Conservation (phyloP, 1,140 invertebrate species). For the Holotrichia oblita region DNA sequence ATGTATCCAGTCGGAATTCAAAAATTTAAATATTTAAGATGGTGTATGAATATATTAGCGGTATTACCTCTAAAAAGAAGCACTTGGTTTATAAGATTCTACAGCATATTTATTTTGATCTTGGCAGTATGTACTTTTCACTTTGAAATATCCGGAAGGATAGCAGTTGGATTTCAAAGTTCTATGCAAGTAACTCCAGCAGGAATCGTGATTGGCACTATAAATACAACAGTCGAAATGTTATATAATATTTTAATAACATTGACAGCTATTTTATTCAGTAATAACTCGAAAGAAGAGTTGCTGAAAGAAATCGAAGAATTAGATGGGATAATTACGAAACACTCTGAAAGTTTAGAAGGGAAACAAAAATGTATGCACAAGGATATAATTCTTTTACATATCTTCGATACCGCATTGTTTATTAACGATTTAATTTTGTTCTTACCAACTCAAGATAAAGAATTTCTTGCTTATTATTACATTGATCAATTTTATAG, state of each 20-base stretch:
- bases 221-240: neutral
- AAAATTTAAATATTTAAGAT: neutral
- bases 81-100: neutral
- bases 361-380: neutral
- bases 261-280: neutral
- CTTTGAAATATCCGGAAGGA: neutral
- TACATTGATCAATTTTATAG: neutral
- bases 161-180: neutral
- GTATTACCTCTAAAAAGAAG: neutral
- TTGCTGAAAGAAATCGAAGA: neutral
- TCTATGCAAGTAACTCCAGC: neutral
- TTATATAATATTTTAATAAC: neutral
- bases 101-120: neutral
- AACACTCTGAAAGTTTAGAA: neutral
- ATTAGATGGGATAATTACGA: neutral
- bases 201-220: neutral
- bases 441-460: neutral
- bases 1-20: neutral
- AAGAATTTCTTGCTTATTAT: neutral
- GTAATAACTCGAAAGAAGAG: neutral
- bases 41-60: neutral
- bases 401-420: neutral
- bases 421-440: neutral
- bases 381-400: neutral
- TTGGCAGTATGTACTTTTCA: neutral